phyloP scores from a whole-genome alignment of 2,113 vertebrate genomes.

The Struthidea cinerea region DNA sequence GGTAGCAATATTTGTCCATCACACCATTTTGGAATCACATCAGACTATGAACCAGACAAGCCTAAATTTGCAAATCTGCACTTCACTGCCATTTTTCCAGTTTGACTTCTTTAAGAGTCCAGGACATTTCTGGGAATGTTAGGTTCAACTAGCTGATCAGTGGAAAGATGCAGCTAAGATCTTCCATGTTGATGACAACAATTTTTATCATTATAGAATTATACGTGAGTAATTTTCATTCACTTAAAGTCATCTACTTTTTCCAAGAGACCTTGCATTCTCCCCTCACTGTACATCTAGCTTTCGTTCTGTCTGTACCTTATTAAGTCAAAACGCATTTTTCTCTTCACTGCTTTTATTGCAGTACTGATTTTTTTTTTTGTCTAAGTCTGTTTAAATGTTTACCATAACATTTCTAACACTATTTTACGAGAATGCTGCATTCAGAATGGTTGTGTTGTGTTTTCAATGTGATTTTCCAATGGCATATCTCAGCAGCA shows the following conservation, averaged over 20 bases:
- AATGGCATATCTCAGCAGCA: not conserved
- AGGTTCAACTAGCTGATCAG: not conserved
- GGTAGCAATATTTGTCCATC: not conserved
- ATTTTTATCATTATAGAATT: not conserved
- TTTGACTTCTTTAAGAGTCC: not conserved
- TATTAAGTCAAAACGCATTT: not conserved
- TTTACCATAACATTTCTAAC: not conserved
- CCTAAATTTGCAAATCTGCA: not conserved
- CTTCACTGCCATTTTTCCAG: not conserved
- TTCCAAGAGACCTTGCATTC: not conserved
- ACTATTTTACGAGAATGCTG: not conserved
- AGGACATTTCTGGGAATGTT: not conserved
- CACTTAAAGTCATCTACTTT: not conserved
- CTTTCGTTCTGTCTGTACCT: not conserved
- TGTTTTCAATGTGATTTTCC: conserved; percentile 14
- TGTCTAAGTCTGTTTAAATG: not conserved
- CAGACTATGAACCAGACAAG: not conserved
- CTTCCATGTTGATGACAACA: not conserved
- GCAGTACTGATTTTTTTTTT: not conserved
- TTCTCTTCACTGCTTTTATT: not conserved
- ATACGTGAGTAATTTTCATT: not conserved
- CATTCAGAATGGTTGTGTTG: not conserved
- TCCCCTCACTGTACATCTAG: not conserved
- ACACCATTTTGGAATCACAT: accelerated
- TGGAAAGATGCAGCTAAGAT: not conserved